A percentile compares a stretch with the other conserved stretches of the same genome.
Conservation (phyloP, 2,888 invertebrate genomes). For the Standfussiana lucernea region DNA sequence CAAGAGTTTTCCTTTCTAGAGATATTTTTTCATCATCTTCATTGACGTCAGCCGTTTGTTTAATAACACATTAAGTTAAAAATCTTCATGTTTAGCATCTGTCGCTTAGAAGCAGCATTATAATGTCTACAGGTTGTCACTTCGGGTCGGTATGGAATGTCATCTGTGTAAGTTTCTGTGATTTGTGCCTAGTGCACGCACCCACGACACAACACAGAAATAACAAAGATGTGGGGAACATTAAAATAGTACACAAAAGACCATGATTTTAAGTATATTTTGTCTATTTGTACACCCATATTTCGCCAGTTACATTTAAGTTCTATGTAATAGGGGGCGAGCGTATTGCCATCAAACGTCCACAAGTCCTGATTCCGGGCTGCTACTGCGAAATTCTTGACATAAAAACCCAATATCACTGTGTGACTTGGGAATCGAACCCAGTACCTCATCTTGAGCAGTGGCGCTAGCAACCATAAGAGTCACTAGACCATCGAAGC, state of each 20-base stretch:
- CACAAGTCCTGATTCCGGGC: background rate
- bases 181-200: background rate
- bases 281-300: background rate
- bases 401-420: background rate
- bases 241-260: background rate
- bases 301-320: background rate
- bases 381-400: background rate
- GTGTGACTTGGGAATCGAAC: background rate
- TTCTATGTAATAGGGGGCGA: background rate
- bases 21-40: conserved; percentile 43
- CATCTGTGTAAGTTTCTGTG: background rate
- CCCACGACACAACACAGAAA: background rate
- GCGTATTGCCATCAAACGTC: background rate
- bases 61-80: conserved; percentile 28
- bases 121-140: background rate
- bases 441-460: background rate
- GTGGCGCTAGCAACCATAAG: background rate
- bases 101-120: background rate
- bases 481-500: background rate
- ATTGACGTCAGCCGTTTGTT: conserved; percentile 1
- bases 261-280: background rate
- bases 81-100: background rate
- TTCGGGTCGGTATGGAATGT: background rate
- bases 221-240: background rate
- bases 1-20: conserved; percentile 32